Evolutionary conservation across 2,888 invertebrate species (phyloP).

Genomic region (Amphipoea oculea): DNA sequence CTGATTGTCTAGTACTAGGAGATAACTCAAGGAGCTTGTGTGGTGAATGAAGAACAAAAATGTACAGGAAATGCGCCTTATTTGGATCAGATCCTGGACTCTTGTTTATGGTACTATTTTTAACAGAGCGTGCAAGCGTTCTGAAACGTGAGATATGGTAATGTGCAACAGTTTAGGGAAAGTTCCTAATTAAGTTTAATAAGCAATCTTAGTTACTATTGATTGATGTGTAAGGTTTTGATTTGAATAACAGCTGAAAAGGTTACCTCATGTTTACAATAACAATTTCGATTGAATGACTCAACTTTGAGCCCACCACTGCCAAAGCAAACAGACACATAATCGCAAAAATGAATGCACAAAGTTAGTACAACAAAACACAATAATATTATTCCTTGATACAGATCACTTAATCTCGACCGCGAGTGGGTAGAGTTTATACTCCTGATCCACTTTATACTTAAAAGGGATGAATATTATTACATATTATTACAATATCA

Average conservation of each 20-base stretch:
- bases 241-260: background rate
- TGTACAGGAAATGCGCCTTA: conserved; percentile 33
- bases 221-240: background rate
- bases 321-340: conserved; percentile 19
- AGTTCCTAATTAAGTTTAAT: background rate
- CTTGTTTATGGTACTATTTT: background rate
- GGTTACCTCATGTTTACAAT: background rate
- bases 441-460: conserved; percentile 75
- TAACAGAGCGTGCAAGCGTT: background rate
- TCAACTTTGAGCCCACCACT: background rate
- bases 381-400: conserved; percentile 53
- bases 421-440: conserved; percentile 52
- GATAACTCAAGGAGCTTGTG: conserved; percentile 75
- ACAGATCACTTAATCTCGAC: conserved; percentile 57
- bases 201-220: background rate
- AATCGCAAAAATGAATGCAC: conserved; percentile 14
- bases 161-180: background rate
- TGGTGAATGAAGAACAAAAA: conserved; percentile 65
- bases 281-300: background rate
- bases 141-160: background rate
- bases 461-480: conserved; percentile 83
- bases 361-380: conserved; percentile 36
- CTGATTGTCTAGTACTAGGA: conserved; percentile 76
- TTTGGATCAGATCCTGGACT: conserved; percentile 17
- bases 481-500: conserved; percentile 85